These are phyloP conservation scores for Boulengerochromis microlepis DNA, from an alignment of 2,113 vertebrate species.

Conservation along the genomic window DNA sequence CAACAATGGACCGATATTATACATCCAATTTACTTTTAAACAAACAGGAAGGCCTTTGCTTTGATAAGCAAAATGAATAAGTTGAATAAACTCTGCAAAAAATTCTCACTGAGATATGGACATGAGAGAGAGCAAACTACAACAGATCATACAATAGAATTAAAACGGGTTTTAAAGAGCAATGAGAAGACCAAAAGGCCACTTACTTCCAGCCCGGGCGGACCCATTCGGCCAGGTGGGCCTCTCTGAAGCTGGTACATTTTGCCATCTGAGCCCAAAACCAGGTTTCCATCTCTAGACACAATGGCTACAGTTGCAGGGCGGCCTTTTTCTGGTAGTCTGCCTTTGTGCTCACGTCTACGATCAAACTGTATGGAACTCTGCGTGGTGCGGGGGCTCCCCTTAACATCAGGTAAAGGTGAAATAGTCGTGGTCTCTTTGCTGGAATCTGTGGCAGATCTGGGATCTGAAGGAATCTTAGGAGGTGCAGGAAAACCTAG, in stretches of 20 bases:
- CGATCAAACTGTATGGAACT: not conserved
- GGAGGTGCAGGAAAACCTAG: not conserved
- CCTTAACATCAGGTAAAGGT: not conserved
- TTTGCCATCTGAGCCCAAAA: conserved; percentile 19
- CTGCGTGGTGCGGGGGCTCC: not conserved
- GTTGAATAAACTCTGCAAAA: not conserved
- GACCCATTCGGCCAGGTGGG: conserved; percentile 67
- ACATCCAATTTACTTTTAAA: not conserved
- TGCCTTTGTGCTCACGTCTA: not conserved
- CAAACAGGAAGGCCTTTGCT: not conserved
- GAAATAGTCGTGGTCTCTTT: not conserved
- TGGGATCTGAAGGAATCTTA: not conserved
- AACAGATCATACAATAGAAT: not conserved
- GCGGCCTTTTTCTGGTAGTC: not conserved
- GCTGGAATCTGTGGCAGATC: conserved; percentile 16
- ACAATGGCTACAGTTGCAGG: conserved; percentile 3
- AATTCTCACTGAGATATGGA: not conserved
- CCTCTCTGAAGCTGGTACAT: conserved; percentile 54
- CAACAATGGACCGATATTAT: not conserved
- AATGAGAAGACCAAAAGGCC: not conserved
- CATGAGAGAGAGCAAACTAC: not conserved
- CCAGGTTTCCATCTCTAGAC: not conserved
- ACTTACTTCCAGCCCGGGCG: conserved; percentile 73
- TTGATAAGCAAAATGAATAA: not conserved
- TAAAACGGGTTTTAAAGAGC: not conserved